phyloP scores from a whole-genome alignment of 2,888 invertebrate genomes.

The Stenichneumon culpator region DNA sequence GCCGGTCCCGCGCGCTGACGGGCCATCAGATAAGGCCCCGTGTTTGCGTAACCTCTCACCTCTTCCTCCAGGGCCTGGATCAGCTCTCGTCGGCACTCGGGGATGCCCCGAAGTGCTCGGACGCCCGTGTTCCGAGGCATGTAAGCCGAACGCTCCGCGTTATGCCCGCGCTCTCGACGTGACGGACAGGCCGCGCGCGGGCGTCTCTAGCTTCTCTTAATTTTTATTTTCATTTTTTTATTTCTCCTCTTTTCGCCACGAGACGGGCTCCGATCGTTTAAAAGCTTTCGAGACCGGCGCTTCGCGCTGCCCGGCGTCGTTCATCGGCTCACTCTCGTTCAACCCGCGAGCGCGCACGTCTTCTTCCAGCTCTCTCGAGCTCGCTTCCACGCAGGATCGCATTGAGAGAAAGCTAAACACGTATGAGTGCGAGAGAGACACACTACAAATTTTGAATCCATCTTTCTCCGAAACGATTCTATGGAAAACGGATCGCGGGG shows the following conservation, averaged over 20 bases:
- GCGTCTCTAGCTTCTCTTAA: slow-evolving; percentile 69
- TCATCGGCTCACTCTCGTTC: slow-evolving; percentile 41
- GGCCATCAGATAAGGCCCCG: slow-evolving; percentile 84
- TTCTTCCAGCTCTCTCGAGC: slow-evolving; percentile 11
- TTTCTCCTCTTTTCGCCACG: slow-evolving; percentile 20
- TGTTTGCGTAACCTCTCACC: slow-evolving; percentile 84
- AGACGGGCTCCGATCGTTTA: slow-evolving; percentile 71
- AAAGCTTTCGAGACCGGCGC: slow-evolving; percentile 76
- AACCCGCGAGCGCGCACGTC: slow-evolving; percentile 34
- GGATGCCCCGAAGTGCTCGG: slow-evolving; percentile 70
- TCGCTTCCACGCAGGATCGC: slow-evolving; percentile 59
- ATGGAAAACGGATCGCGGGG: no score
- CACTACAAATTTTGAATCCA: no score
- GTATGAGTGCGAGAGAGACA: neutral
- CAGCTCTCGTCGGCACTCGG: slow-evolving; percentile 74
- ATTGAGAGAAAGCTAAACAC: slow-evolving; percentile 72
- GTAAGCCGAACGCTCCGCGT: slow-evolving; percentile 67
- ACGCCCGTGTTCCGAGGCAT: slow-evolving; percentile 77
- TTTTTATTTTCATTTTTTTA: slow-evolving; percentile 28
- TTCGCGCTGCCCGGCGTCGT: slow-evolving; percentile 46
- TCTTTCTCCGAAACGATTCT: no score
- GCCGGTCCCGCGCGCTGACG: slow-evolving; percentile 77
- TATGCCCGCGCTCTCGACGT: slow-evolving; percentile 74
- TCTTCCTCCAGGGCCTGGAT: slow-evolving; percentile 75
- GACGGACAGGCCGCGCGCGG: slow-evolving; percentile 79